A percentile compares a stretch with the other conserved stretches of the same genome.
Evolutionary conservation across 2,888 invertebrate genomes (phyloP).

Genomic region (Aricia artaxerxes): DNA sequence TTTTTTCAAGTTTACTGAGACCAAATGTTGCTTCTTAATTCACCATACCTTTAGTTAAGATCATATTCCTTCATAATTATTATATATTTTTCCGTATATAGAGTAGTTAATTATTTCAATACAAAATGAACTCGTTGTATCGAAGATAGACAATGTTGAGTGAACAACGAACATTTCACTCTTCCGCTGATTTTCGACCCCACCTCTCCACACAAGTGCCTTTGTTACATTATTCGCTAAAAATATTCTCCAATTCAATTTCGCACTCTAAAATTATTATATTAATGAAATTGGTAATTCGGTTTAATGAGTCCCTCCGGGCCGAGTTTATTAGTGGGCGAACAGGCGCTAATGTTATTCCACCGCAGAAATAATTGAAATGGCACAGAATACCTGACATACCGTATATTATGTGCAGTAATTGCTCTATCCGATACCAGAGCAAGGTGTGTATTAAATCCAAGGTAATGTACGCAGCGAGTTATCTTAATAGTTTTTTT

Average conservation of each 20-base stretch:
- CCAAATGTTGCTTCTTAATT: too few relatives aligned
- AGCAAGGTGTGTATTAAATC: neutral
- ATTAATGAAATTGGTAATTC: constrained; percentile 21
- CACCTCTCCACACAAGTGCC: neutral
- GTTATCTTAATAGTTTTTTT: neutral
- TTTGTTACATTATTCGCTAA: neutral
- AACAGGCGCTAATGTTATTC: constrained; percentile 14
- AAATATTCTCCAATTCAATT: constrained; percentile 4
- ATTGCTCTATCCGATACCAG: neutral
- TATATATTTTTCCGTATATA: too few relatives aligned
- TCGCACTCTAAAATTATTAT: constrained; percentile 50
- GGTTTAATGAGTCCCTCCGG: constrained; percentile 39
- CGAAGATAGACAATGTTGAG: neutral
- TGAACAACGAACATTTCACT: neutral
- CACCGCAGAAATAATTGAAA: constrained; percentile 33
- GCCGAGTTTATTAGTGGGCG: constrained; percentile 40
- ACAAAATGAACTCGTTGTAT: neutral
- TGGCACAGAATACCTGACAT: neutral
- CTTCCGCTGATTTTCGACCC: neutral
- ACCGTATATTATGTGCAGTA: neutral
- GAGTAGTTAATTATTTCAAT: neutral
- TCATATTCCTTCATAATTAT: too few relatives aligned
- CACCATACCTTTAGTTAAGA: too few relatives aligned
- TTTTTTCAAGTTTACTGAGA: too few relatives aligned
- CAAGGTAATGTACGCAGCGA: neutral